phyloP scores from a whole-genome alignment of 1,140 invertebrate genomes.

The Tribolium castaneum region DNA sequence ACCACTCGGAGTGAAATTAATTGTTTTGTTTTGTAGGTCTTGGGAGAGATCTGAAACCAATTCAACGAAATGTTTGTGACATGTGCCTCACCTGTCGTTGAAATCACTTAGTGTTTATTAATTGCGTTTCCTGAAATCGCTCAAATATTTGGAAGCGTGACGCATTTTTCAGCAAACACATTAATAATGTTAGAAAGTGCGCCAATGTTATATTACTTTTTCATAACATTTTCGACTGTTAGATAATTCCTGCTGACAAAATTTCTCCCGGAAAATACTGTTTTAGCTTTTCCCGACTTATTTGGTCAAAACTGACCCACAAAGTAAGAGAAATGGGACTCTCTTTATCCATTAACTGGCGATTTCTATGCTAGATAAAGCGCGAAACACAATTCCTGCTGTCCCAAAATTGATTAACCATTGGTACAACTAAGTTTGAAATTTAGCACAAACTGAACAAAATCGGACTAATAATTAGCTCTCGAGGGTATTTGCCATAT shows the following conservation, averaged over 20 bases:
- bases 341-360: neutral
- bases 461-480: neutral
- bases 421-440: neutral
- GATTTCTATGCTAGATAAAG: neutral
- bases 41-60: neutral
- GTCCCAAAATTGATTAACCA: neutral
- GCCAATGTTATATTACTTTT: neutral
- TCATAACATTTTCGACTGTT: constrained; percentile 17
- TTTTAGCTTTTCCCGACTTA: neutral
- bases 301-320: neutral
- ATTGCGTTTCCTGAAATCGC: neutral
- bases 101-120: neutral
- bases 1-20: neutral
- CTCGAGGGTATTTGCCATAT: neutral
- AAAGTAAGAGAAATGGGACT: neutral
- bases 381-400: neutral
- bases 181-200: constrained; percentile 24
- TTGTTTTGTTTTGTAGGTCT: neutral
- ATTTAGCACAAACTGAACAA: too few relatives aligned
- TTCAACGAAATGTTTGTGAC: neutral
- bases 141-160: neutral
- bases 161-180: neutral
- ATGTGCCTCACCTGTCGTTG: too few relatives aligned
- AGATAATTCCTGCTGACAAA: constrained; percentile 4
- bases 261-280: constrained; percentile 5